These are phyloP conservation scores for Entomyzon cyanotis DNA, from an alignment of 2,113 vertebrate species.

Conservation along the genomic window DNA sequence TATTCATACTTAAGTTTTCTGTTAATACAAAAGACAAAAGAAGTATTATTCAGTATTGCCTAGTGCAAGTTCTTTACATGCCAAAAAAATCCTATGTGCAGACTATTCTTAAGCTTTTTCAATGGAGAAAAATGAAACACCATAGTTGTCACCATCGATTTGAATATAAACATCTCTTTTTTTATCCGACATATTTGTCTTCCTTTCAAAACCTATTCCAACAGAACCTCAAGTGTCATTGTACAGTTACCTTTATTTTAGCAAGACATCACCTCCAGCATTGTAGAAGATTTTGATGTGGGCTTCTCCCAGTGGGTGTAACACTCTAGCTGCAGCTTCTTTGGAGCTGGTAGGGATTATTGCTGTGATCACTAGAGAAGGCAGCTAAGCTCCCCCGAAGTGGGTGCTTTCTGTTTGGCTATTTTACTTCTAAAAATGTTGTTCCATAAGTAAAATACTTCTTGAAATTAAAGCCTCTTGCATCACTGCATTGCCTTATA, in stretches of 20 bases:
- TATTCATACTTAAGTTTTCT: constrained; percentile 39
- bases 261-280: neutral
- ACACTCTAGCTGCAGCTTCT: neutral
- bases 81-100: neutral
- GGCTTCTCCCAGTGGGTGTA: neutral
- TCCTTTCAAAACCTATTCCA: neutral
- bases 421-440: neutral
- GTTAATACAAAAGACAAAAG: neutral
- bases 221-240: neutral
- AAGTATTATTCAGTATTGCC: neutral
- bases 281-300: neutral
- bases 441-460: neutral
- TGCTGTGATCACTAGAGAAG: neutral
- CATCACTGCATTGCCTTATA: neutral
- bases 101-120: neutral
- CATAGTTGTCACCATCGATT: neutral
- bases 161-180: neutral
- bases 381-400: neutral
- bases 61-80: neutral
- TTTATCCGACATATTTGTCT: neutral
- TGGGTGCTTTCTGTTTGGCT: neutral
- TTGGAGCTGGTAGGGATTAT: neutral
- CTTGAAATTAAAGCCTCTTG: neutral
- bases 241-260: neutral
- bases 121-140: neutral